Conservation (phyloP, 2,888 invertebrate species). For the Phanerotoma sp. region DNA sequence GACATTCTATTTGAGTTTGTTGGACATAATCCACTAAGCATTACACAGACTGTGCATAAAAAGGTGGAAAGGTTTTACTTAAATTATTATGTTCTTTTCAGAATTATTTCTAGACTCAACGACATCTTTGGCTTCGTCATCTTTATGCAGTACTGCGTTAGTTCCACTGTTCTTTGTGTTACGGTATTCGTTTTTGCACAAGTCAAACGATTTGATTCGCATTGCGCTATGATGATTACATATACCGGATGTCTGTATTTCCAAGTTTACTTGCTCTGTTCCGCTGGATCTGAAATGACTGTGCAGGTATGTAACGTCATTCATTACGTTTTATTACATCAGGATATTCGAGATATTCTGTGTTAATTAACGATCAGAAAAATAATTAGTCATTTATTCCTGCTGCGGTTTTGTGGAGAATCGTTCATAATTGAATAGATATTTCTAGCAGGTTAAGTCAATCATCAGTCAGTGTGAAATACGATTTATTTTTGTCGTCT, state of each 20-base stretch:
- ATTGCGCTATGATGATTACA: constrained; percentile 23
- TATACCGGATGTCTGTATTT: constrained; percentile 29
- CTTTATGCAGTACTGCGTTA: constrained; percentile 31
- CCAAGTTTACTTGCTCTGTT: constrained; percentile 43
- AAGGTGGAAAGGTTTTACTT: background rate
- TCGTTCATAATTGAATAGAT: too few relatives aligned
- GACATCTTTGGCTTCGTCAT: constrained; percentile 28
- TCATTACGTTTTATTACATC: too few relatives aligned
- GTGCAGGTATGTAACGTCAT: constrained; percentile 29
- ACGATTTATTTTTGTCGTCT: too few relatives aligned
- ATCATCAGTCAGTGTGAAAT: too few relatives aligned
- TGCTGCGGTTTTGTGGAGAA: too few relatives aligned
- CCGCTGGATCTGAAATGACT: constrained; percentile 42
- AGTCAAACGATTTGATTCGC: constrained; percentile 21
- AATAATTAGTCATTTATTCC: too few relatives aligned
- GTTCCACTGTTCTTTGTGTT: constrained; percentile 31
- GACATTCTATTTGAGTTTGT: too few relatives aligned
- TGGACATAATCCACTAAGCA: background rate
- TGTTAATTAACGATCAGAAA: too few relatives aligned
- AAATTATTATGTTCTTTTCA: constrained; percentile 6
- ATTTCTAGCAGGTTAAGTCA: too few relatives aligned
- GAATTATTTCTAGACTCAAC: constrained; percentile 18
- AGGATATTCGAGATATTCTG: too few relatives aligned
- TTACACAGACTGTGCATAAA: background rate
- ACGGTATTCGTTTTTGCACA: constrained; percentile 29